Evolutionary conservation across 37 sponge, comb jelly and placozoan genomes (phyloP).

Genomic region (Aplysina aerophoba): DNA sequence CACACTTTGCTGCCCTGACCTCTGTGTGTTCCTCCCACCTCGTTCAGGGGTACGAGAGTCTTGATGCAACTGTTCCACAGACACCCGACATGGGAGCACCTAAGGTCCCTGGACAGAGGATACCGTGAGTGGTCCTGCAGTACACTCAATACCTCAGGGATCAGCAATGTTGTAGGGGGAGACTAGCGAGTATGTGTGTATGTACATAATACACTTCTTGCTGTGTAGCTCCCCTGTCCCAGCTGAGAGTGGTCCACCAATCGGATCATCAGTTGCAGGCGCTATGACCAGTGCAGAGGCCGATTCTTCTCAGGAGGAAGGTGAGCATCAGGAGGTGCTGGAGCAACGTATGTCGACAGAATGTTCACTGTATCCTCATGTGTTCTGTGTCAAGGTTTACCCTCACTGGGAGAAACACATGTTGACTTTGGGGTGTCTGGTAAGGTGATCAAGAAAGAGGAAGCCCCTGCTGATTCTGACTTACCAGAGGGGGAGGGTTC

Average conservation of each 20-base stretch:
- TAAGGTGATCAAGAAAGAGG: not conserved
- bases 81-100: constrained; percentile 27
- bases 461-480: not conserved
- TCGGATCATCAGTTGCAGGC: constrained; percentile 14
- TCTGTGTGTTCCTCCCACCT: not conserved
- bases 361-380: not conserved
- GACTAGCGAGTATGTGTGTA: no score
- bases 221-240: not conserved
- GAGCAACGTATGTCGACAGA: not conserved
- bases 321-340: not conserved
- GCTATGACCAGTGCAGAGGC: constrained; percentile 35
- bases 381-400: not conserved
- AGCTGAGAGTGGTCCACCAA: not conserved
- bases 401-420: not conserved
- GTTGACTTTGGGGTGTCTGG: constrained; percentile 5
- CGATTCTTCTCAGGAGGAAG: constrained; percentile 33
- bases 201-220: no score
- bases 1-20: no score
- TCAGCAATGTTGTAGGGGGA: no score
- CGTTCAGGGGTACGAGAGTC: not conserved
- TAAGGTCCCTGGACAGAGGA: constrained; percentile 26
- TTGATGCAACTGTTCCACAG: constrained; percentile 24
- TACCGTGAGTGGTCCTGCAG: constrained; percentile 8
- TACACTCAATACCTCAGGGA: no score
- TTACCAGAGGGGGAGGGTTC: constrained; percentile 9